Evolutionary conservation across 2,113 vertebrate genomes (phyloP), one percentile per base, ranked within the genome.

Genomic region (Lampris megalopsis): DNA sequence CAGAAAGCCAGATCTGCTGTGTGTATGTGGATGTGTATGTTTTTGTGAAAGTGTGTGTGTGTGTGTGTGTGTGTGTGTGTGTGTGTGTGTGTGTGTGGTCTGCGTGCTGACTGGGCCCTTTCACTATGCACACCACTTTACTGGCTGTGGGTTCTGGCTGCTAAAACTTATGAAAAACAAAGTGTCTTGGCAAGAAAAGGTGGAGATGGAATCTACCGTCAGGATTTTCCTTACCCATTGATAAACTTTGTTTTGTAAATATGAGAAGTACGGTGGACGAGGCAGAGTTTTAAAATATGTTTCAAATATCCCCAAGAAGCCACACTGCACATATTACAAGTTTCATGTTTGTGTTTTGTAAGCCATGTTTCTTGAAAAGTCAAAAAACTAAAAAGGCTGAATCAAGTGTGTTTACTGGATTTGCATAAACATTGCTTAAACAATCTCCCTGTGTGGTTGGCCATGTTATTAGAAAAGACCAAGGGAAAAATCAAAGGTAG

Each of bases 1-100:
- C 85, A 91, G 91, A 93, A 94, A 94, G 92, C 83, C 73, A 77
- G 43, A 88, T 79, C 10, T 72, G 60, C 75, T 81, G 45, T 76
- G 81, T 76, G 70, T 71, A 75, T 75, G 41, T 66, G 69, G 72
- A 6, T 63, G 42, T 63, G n/a, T 48, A n/a, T 63, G 61, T 63
- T 41, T 62, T 24, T 24, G 24, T 24, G 24, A 24, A 24, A 41
- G 59, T 64, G 45, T 49, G 63, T 36, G 43, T 64, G 58, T 60
- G 58, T 1, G 38, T 41, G 43, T 45, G 61, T 63, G 61, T 47
- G 61, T 45, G 62, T 69, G 63, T 58, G 81, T 73, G 75, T 68
- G 79, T 67, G 63, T 68, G 60, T 77, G 76, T 58, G 52, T 80
- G 75, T 81, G 80, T 87, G 86, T 87, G 84, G 85, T 86, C 70